Conservation (phyloP, 2,888 invertebrate species). For the Tethea ocularis region DNA sequence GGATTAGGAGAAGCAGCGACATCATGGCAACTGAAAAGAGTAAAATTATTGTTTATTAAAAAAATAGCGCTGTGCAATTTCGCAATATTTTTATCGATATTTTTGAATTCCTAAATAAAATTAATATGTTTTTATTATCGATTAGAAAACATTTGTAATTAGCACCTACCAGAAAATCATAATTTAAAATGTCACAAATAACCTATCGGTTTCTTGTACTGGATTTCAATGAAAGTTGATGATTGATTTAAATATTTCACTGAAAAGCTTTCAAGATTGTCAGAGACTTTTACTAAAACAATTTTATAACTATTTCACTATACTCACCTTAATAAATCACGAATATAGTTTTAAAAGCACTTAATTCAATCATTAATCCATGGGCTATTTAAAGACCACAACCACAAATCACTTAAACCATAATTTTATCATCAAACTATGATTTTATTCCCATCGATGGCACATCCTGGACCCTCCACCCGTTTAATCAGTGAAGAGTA, state of each 20-base stretch:
- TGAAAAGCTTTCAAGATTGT: background rate
- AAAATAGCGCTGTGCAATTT: background rate
- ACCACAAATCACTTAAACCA: background rate
- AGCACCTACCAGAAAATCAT: too few relatives aligned
- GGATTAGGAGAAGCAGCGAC: constrained; percentile 39
- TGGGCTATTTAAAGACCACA: background rate
- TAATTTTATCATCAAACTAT: background rate
- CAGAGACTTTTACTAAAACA: background rate
- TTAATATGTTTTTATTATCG: too few relatives aligned
- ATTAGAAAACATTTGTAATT: too few relatives aligned
- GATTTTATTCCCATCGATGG: background rate
- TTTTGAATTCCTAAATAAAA: too few relatives aligned
- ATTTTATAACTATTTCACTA: background rate
- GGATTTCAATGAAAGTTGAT: too few relatives aligned
- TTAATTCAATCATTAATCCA: background rate
- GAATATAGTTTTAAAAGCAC: background rate
- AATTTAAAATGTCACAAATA: too few relatives aligned
- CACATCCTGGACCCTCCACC: background rate
- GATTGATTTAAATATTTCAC: background rate
- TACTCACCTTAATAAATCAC: background rate
- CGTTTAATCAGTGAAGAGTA: constrained; percentile 13
- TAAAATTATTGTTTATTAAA: background rate
- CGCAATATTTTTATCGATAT: background rate
- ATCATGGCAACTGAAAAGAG: constrained; percentile 30
- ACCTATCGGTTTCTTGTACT: too few relatives aligned